phyloP scores from a whole-genome alignment of 2,113 vertebrate genomes.

The Drymodes brunneopygia region DNA sequence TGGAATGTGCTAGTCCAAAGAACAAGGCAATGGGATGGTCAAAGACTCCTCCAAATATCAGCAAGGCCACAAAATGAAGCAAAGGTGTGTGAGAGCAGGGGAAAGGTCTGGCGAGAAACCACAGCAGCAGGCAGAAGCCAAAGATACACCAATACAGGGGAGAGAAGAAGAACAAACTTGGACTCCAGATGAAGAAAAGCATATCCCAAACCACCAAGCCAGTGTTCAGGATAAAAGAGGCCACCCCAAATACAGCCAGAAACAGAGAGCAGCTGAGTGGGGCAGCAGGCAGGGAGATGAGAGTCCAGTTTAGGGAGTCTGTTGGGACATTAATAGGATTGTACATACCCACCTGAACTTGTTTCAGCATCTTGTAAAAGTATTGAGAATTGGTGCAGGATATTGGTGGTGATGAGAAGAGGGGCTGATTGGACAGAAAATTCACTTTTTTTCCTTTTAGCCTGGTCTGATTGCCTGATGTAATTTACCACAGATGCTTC shows the following conservation, averaged over 20 bases:
- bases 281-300: not conserved
- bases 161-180: not conserved
- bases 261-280: fast-evolving
- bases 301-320: not conserved
- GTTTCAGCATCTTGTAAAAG: not conserved
- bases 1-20: not conserved
- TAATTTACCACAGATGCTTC: not conserved
- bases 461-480: not conserved
- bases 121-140: not conserved
- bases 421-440: not conserved
- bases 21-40: fast-evolving
- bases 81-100: not conserved
- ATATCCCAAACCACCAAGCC: fast-evolving
- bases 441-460: not conserved
- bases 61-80: fast-evolving
- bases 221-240: not conserved
- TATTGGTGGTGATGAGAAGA: not conserved
- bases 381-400: fast-evolving
- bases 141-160: not conserved
- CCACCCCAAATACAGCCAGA: fast-evolving
- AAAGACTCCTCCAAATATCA: not conserved
- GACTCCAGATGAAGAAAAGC: fast-evolving
- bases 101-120: not conserved
- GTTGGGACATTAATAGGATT: fast-evolving
- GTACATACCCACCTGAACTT: not conserved